Conservation (phyloP, 2,113 vertebrate genomes). For the Chloroceryle aenea region DNA sequence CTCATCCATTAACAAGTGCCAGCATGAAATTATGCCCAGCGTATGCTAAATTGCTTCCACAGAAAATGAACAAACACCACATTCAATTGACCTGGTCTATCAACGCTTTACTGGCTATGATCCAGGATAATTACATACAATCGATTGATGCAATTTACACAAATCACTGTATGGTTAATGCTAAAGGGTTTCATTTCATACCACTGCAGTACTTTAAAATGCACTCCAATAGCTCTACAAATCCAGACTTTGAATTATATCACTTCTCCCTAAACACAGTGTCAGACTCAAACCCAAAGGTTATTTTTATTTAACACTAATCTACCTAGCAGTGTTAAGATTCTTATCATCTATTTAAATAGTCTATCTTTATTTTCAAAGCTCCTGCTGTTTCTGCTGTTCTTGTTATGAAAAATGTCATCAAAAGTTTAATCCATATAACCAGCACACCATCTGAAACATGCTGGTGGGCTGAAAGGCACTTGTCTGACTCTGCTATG, state of each 20-base stretch:
- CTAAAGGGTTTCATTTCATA: not conserved
- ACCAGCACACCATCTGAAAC: not conserved
- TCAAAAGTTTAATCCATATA: not conserved
- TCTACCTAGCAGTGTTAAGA: not conserved
- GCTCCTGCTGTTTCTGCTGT: not conserved
- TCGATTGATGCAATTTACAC: not conserved
- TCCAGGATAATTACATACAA: not conserved
- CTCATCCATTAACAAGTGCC: not conserved
- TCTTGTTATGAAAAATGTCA: not conserved
- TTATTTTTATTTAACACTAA: slow-evolving; percentile 45
- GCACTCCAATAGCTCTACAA: not conserved
- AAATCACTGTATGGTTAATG: not conserved
- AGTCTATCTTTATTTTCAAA: not conserved
- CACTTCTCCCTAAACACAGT: not conserved
- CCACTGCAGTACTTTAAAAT: not conserved
- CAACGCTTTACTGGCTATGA: not conserved
- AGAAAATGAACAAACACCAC: not conserved
- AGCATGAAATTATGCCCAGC: not conserved
- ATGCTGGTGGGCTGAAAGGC: not conserved
- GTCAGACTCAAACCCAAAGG: slow-evolving; percentile 10
- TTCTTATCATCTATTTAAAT: slow-evolving; percentile 47
- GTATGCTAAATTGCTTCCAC: not conserved
- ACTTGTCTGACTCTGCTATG: not conserved
- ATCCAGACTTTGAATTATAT: not conserved
- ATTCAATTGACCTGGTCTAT: not conserved